Evolutionary conservation across 1,140 invertebrate genomes (phyloP).

Genomic region (Phymorhynchus buccinoides): DNA sequence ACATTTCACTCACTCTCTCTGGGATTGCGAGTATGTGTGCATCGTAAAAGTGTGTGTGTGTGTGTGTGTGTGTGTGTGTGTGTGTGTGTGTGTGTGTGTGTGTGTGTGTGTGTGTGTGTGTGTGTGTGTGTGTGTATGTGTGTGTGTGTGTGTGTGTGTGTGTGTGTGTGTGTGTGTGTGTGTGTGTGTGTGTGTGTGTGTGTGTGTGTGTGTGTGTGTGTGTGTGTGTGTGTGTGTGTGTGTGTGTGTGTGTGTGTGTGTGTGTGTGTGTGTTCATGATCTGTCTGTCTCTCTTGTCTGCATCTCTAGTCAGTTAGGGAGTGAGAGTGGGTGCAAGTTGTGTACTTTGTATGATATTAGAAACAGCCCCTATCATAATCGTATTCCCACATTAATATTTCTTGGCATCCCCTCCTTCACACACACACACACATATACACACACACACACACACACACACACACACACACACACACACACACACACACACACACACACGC

Average conservation of each 20-base stretch:
- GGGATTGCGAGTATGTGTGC: not conserved
- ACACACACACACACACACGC: too few species aligned
- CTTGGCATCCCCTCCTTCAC: not conserved
- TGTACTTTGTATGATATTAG: not conserved
- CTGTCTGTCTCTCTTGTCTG: not conserved
- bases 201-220: not conserved
- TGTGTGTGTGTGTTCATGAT: not conserved
- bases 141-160: not conserved
- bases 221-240: not conserved
- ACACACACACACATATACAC: not conserved
- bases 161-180: not conserved
- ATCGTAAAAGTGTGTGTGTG: not conserved
- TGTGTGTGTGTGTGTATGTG: not conserved
- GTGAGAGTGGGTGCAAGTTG: not conserved
- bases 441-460: not conserved
- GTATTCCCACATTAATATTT: not conserved
- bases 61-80: slow-evolving; percentile 26
- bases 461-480: too few species aligned
- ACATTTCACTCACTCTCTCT: too few species aligned
- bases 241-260: not conserved
- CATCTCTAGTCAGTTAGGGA: not conserved
- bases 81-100: slow-evolving; percentile 2
- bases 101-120: slow-evolving; percentile 6
- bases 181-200: not conserved
- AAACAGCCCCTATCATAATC: not conserved